A percentile compares a stretch with the other conserved stretches of the same genome.
Evolutionary conservation across 2,113 vertebrate species (phyloP).

Genomic region (Nothocercus nigrocapillus): DNA sequence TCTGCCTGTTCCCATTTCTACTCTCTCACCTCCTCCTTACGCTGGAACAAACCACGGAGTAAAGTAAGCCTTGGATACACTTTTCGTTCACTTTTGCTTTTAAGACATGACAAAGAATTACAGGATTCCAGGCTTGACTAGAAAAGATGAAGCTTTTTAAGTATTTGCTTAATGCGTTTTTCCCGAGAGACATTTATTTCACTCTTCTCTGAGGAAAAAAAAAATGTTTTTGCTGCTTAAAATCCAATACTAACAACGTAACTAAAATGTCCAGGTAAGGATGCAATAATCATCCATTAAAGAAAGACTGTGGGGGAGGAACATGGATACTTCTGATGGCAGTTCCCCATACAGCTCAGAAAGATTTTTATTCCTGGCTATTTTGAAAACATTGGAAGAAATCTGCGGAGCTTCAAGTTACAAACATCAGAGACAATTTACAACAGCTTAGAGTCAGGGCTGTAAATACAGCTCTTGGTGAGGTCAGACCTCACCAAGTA

Average conservation of each 20-base stretch:
- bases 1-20: background rate
- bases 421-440: background rate
- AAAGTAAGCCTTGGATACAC: background rate
- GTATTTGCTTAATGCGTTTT: background rate
- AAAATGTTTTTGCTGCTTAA: background rate
- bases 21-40: background rate
- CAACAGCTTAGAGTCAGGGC: background rate
- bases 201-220: background rate
- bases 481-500: background rate
- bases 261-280: background rate
- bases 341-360: background rate
- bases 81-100: background rate
- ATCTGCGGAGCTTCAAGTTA: background rate
- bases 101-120: conserved; percentile 10
- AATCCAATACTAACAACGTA: conserved; percentile 18
- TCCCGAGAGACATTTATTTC: background rate
- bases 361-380: background rate
- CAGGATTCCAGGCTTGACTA: background rate
- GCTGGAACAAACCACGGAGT: background rate
- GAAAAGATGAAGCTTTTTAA: conserved; percentile 6
- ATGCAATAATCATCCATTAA: conserved; percentile 17
- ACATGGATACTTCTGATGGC: background rate
- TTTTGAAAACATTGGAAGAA: background rate
- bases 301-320: background rate
- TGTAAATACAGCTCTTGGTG: background rate